phyloP scores from a whole-genome alignment of 2,888 invertebrate genomes.

The Perizoma flavofasciatum region DNA sequence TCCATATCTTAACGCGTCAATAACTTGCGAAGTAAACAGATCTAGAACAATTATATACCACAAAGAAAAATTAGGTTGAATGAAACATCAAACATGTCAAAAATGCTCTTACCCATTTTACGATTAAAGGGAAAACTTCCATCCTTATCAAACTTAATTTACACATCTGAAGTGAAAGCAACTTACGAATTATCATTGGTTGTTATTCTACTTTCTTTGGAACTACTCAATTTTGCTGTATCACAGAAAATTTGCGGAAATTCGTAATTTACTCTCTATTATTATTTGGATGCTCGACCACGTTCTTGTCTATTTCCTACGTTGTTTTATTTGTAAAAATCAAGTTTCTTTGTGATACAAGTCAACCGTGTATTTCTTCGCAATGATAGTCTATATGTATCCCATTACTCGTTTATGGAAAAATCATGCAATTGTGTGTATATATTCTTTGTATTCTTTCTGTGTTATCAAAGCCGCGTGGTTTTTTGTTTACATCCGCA shows the following conservation, averaged over 20 bases:
- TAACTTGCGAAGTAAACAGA: conserved; percentile 15
- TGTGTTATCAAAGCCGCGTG: conserved; percentile 11
- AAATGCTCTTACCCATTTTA: no score
- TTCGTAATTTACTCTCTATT: no score
- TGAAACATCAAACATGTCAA: no score
- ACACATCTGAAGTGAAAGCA: not conserved
- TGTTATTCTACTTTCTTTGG: not conserved
- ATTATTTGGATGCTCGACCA: no score
- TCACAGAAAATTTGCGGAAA: not conserved
- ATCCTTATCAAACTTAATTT: no score
- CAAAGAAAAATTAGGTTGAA: no score
- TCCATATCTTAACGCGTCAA: conserved; percentile 16
- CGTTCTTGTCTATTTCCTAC: conserved; percentile 13
- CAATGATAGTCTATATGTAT: not conserved
- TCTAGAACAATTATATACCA: not conserved
- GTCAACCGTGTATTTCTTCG: conserved; percentile 21
- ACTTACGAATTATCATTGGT: not conserved
- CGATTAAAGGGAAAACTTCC: no score
- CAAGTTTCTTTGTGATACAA: conserved; percentile 16
- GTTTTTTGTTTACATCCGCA: conserved; percentile 13
- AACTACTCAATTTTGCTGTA: not conserved
- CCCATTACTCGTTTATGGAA: conserved; percentile 24
- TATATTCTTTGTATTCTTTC: conserved; percentile 43
- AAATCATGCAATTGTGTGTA: conserved; percentile 32
- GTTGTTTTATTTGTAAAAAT: conserved; percentile 29